These are phyloP conservation scores for Pontoporia blainvillei DNA, from an alignment of 2,113 vertebrate genomes.

Conservation along the genomic window DNA sequence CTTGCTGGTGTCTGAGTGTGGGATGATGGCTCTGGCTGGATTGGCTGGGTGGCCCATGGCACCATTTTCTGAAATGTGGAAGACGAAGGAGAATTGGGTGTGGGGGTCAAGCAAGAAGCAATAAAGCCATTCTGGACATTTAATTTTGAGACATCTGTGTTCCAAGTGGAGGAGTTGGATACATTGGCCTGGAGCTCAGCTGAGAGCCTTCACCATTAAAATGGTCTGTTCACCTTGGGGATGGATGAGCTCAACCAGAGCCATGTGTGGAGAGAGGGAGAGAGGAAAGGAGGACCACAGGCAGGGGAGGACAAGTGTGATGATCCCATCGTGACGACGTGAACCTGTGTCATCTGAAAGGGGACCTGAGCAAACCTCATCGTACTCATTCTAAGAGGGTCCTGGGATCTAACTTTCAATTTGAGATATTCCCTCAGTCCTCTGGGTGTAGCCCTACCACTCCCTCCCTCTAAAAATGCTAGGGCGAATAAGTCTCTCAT, in stretches of 20 bases:
- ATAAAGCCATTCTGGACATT: background rate
- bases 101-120: background rate
- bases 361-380: rapidly evolving
- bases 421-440: too few species aligned
- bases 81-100: background rate
- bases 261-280: rapidly evolving
- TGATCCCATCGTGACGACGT: rapidly evolving
- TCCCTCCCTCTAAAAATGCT: background rate
- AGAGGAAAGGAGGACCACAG: background rate
- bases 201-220: too few species aligned
- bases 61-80: background rate
- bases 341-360: background rate
- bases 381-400: background rate
- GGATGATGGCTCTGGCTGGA: background rate
- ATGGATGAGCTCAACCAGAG: rapidly evolving
- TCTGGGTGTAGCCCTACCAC: background rate
- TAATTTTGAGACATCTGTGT: background rate
- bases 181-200: background rate
- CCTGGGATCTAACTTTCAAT: background rate
- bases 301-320: background rate
- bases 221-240: rapidly evolving
- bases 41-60: rapidly evolving
- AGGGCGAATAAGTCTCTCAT: background rate
- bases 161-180: background rate
- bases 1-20: background rate